phyloP scores from a whole-genome alignment of 2,113 vertebrate species.

The Oryzias melastigma region DNA sequence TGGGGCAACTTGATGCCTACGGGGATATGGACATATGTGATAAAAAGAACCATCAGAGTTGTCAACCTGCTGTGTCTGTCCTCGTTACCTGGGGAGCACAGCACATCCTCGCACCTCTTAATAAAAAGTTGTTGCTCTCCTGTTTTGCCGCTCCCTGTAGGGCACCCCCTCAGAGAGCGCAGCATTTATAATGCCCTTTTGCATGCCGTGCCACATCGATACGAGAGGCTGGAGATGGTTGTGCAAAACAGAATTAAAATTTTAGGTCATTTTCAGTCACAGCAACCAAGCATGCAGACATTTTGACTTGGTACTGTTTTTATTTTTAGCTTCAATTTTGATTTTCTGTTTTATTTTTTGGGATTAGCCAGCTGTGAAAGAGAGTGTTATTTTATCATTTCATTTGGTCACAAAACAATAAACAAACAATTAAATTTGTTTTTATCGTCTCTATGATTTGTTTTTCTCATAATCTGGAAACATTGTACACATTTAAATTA shows the following conservation, averaged over 20 bases:
- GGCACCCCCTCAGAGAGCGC: constrained; percentile 35
- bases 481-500: too few relatives aligned
- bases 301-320: too few relatives aligned
- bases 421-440: too few relatives aligned
- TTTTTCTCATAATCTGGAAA: too few relatives aligned
- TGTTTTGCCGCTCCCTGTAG: constrained; percentile 10
- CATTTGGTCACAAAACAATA: too few relatives aligned
- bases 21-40: constrained; percentile 35
- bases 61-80: constrained; percentile 24
- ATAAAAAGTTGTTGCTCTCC: constrained; percentile 47
- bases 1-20: constrained; percentile 29
- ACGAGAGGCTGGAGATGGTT: constrained; percentile 8
- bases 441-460: too few relatives aligned
- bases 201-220: constrained; percentile 21
- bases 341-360: too few relatives aligned
- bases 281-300: too few relatives aligned
- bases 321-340: too few relatives aligned
- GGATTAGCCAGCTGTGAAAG: too few relatives aligned
- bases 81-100: constrained; percentile 33
- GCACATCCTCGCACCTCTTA: constrained; percentile 40
- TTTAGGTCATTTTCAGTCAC: background rate
- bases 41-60: constrained; percentile 35
- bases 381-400: too few relatives aligned
- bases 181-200: constrained; percentile 56
- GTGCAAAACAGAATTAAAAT: background rate